Evolutionary conservation across 2,797 vertebrate genomes (phyloP).

Genomic region (Amblyraja radiata): DNA sequence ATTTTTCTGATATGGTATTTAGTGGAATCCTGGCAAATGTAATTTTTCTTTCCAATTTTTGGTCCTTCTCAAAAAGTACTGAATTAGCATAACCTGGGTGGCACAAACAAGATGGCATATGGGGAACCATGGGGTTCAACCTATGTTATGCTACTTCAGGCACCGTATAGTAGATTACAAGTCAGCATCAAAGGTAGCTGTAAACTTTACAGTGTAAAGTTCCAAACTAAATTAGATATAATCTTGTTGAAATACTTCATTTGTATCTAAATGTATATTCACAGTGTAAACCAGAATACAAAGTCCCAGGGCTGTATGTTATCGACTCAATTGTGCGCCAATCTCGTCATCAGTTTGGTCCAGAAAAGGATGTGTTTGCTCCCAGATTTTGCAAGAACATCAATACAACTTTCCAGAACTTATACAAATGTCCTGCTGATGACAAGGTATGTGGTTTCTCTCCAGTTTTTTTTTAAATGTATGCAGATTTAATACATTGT

Average conservation of each 20-base stretch:
- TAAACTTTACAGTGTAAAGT: neutral
- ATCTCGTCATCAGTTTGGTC: slow-evolving; percentile 95
- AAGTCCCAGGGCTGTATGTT: slow-evolving; percentile 94
- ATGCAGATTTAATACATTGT: neutral
- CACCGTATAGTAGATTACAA: neutral
- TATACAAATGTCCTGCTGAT: slow-evolving; percentile 93
- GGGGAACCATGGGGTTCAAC: neutral
- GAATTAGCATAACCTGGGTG: neutral
- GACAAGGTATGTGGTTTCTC: slow-evolving; percentile 79
- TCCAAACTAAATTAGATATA: slow-evolving; percentile 13
- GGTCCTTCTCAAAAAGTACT: neutral
- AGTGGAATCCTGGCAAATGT: neutral
- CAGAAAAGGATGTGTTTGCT: slow-evolving; percentile 95
- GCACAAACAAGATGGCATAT: neutral
- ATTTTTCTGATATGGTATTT: neutral
- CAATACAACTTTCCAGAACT: slow-evolving; percentile 91
- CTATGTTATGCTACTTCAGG: neutral
- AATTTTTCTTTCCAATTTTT: neutral
- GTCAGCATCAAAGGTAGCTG: neutral
- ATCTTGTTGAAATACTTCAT: slow-evolving; percentile 29
- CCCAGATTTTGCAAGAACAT: slow-evolving; percentile 99
- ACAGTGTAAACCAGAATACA: slow-evolving; percentile 98
- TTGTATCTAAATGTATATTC: slow-evolving; percentile 40
- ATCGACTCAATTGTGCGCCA: slow-evolving; percentile 97
- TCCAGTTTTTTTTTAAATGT: neutral